A percentile compares a stretch with the other conserved stretches of the same genome.
phyloP scores from a whole-genome alignment of 2,888 invertebrate species.

The Philopedon plagiatum region DNA sequence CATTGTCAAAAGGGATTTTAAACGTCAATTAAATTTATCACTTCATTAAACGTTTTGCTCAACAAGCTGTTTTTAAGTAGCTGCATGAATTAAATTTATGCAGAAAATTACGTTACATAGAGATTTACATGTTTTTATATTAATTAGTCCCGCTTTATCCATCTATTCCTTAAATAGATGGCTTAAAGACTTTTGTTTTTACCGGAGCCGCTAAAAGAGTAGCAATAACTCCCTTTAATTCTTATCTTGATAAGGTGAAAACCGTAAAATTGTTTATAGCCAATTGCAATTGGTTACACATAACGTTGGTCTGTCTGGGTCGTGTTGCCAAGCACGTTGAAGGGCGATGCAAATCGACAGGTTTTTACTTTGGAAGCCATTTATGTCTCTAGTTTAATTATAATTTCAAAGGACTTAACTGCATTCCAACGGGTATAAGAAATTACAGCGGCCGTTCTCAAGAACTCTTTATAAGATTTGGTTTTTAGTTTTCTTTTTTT shows the following conservation, averaged over 20 bases:
- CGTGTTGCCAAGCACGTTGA: constrained; percentile 8
- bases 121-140: too few species aligned
- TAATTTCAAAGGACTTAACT: constrained; percentile 12
- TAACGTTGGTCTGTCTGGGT: not conserved
- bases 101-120: too few species aligned
- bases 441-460: not conserved
- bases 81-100: too few species aligned
- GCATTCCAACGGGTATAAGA: not conserved
- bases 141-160: too few species aligned
- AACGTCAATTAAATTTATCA: too few species aligned
- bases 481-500: not conserved
- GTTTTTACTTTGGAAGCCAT: constrained; percentile 6
- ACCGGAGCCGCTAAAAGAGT: not conserved
- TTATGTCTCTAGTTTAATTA: constrained; percentile 14
- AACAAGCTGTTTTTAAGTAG: too few species aligned
- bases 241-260: not conserved
- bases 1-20: too few species aligned
- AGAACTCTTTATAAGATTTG: not conserved
- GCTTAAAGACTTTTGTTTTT: not conserved
- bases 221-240: not conserved
- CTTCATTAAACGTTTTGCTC: too few species aligned
- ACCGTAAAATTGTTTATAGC: constrained; percentile 16
- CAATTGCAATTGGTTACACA: constrained; percentile 3
- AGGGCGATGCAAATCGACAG: constrained; percentile 17
- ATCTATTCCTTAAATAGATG: too few species aligned